Percentiles rank a stretch among this genome's conserved stretches.
Conservation (phyloP, 2,113 vertebrate species). For the Psittacus erithacus region DNA sequence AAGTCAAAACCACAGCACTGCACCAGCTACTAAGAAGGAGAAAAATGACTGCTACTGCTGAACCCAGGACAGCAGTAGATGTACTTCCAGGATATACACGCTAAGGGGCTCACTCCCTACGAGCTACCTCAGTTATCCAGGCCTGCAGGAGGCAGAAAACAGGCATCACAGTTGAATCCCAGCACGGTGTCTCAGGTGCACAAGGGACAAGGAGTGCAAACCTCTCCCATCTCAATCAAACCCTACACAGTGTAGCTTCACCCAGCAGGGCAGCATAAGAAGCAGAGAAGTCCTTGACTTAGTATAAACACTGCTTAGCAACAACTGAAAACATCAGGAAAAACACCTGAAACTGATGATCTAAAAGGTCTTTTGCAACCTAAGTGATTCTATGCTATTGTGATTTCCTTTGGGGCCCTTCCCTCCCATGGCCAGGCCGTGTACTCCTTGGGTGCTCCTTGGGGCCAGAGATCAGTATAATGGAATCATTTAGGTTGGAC, state of each 20-base stretch:
- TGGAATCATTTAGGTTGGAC: rapidly evolving
- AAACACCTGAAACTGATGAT: not conserved
- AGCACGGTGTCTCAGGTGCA: rapidly evolving
- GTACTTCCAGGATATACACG: not conserved
- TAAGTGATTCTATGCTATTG: not conserved
- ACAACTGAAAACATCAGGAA: not conserved
- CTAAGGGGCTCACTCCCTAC: not conserved
- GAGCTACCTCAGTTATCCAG: not conserved
- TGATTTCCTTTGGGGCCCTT: not conserved
- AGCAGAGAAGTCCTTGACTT: not conserved
- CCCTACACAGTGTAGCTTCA: not conserved
- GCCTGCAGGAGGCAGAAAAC: not conserved
- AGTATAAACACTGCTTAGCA: not conserved
- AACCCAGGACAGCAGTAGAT: not conserved
- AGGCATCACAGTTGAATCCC: not conserved
- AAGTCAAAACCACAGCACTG: too few species aligned
- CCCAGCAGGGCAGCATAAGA: not conserved
- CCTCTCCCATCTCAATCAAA: not conserved
- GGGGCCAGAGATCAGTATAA: not conserved
- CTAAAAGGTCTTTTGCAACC: not conserved
- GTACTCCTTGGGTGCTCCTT: not conserved
- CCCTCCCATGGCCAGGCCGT: not conserved
- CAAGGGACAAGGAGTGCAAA: not conserved
- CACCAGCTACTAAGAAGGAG: too few species aligned
- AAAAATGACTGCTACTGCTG: too few species aligned